Evolutionary conservation across 2,797 vertebrate genomes (phyloP), one percentile per base, ranked within the genome.

Genomic region (Poeciliopsis infans): DNA sequence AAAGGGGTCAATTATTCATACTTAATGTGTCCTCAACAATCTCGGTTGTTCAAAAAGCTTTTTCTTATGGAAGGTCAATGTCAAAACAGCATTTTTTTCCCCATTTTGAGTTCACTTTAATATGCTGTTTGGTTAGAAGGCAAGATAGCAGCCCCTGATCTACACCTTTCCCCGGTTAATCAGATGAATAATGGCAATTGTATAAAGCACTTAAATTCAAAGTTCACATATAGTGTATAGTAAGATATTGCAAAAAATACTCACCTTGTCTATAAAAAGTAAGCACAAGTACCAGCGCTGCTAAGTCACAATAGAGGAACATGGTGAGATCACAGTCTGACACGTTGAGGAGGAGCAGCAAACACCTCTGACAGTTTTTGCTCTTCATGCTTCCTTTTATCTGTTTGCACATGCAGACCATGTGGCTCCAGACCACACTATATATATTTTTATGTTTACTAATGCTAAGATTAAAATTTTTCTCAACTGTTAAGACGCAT

Each of bases 261-360:
- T 79, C 70, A 92, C 89, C 87, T 81, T 57, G 79, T 12, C 55
- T 36, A 51, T 68, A 23, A 31, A 88, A 77, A 28, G 39, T 71
- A 55, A 88, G 53, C 43, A 77, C 69, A 0, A 93, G n/a, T 0
- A 83, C 28, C 16, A 91, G 74, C 1, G 61, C 13, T 0, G 69
- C 7, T n/a, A 91, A 36, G 3, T 36, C 25, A 51, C 41, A 74
- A 61, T 16, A 51, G 70, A 57, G 2, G 6, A 23, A 75, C 93
- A 94, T 93, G 79, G 33, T 86, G 33, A 77, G 72, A 41, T 80
- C 53, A 74, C n/a, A 69, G 76, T n/a, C 12, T 55, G 68, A 80
- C 64, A 74, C 70, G 33, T 75, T 80, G 72, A 72, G 15, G 12
- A 79, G 33, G 2, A 77, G 55, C 68, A 75, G 16, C 23, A 31